Conservation (phyloP, 1,140 invertebrate species). For the Rhizoglyphus robini region DNA sequence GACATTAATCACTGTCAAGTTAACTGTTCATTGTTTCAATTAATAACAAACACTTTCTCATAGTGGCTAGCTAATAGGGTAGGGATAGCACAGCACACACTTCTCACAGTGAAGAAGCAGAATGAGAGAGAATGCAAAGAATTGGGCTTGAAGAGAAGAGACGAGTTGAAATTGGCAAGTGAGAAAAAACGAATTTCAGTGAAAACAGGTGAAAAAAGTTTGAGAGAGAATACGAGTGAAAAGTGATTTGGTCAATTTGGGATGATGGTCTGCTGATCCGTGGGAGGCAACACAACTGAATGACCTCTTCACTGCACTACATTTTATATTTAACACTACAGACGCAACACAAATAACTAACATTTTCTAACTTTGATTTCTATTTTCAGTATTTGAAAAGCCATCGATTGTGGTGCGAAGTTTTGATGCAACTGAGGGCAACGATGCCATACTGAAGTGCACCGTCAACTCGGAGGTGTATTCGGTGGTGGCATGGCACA, state of each 20-base stretch:
- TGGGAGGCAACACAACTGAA: too few relatives aligned
- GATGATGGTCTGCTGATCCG: too few relatives aligned
- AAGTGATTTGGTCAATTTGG: too few relatives aligned
- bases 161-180: too few relatives aligned
- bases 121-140: too few relatives aligned
- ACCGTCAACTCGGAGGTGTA: neutral
- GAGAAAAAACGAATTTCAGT: too few relatives aligned
- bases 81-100: neutral
- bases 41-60: too few relatives aligned
- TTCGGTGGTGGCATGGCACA: constrained; percentile 5
- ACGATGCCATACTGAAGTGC: constrained; percentile 4
- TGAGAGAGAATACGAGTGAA: too few relatives aligned
- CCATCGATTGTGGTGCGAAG: constrained; percentile 1
- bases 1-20: constrained; percentile 10
- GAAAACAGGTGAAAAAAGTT: too few relatives aligned
- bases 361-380: neutral
- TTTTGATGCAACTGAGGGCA: constrained; percentile 2
- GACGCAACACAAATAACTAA: neutral
- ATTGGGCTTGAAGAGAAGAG: too few relatives aligned
- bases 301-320: neutral
- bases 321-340: neutral
- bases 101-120: neutral
- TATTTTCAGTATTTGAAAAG: neutral
- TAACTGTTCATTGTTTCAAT: constrained; percentile 13
- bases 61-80: too few relatives aligned